Conservation (phyloP, 2,888 invertebrate genomes). For the Sericinus montela region DNA sequence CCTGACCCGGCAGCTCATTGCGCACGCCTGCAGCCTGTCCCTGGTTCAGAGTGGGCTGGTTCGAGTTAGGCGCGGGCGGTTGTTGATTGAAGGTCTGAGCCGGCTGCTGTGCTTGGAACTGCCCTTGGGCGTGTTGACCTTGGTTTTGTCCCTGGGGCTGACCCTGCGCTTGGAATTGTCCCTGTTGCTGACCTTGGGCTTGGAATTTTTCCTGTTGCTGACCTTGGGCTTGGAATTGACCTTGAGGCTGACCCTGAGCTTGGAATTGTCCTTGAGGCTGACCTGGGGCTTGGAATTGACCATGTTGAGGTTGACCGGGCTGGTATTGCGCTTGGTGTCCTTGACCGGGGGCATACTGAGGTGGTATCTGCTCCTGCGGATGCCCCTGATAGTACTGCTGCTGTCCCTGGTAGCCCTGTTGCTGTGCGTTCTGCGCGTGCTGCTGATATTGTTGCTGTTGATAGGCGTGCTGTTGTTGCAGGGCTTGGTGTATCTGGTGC, state of each 20-base stretch:
- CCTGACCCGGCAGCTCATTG: conserved; percentile 14
- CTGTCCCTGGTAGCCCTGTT: conserved; percentile 34
- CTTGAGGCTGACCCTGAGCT: conserved; percentile 18
- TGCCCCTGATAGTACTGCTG: conserved; percentile 19
- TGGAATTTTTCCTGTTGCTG: conserved; percentile 20
- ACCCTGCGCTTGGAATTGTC: conserved; percentile 11
- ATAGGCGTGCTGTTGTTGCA: conserved; percentile 45
- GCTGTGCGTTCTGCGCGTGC: conserved; percentile 26
- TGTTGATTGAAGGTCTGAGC: conserved; percentile 19
- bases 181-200: neutral
- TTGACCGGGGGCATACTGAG: conserved; percentile 17
- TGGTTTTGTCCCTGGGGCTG: conserved; percentile 18
- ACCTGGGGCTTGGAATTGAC: conserved; percentile 13
- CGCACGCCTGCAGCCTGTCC: conserved; percentile 20
- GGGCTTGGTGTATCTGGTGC: conserved; percentile 60
- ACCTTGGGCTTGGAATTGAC: conserved; percentile 14
- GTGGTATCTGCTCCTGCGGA: conserved; percentile 23
- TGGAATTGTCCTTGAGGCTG: conserved; percentile 9
- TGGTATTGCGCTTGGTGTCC: conserved; percentile 17
- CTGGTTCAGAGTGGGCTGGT: conserved; percentile 20
- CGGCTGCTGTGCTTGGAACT: conserved; percentile 17
- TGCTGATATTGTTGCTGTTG: conserved; percentile 54
- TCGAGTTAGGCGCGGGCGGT: conserved; percentile 22
- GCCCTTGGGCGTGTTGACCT: conserved; percentile 20
- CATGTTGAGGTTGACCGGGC: conserved; percentile 19